Percentiles rank a stretch among this genome's conserved stretches.
phyloP scores from a whole-genome alignment of 2,113 vertebrate genomes.

The Pica pica region DNA sequence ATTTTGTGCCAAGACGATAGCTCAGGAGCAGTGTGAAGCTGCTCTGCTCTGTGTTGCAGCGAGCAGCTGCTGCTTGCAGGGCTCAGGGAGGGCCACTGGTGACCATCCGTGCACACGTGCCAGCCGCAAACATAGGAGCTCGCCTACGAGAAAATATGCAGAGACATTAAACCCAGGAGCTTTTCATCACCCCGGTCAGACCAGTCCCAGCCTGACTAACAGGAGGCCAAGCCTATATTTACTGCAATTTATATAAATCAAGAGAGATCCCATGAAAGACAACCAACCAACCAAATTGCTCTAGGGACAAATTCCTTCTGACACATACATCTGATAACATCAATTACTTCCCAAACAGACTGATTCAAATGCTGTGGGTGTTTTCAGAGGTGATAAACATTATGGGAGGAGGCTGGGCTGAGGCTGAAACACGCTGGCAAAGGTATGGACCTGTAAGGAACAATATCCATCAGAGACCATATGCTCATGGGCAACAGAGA shows the following conservation, averaged over 20 bases:
- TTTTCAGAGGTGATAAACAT: constrained; percentile 36
- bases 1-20: fast-evolving
- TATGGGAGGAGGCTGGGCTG: not conserved
- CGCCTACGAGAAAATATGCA: not conserved
- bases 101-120: fast-evolving
- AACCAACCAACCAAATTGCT: constrained; percentile 26
- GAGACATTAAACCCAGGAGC: not conserved
- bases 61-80: not conserved
- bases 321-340: constrained; percentile 47
- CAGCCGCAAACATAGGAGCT: not conserved
- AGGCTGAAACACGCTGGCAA: not conserved
- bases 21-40: not conserved
- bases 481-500: not conserved
- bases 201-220: constrained; percentile 32
- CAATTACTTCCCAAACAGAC: constrained; percentile 27
- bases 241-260: constrained; percentile 53
- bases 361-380: constrained; percentile 30
- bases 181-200: not conserved
- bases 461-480: fast-evolving
- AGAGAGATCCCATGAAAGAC: constrained; percentile 28
- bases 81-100: not conserved
- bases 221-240: constrained; percentile 50
- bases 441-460: not conserved
- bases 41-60: fast-evolving
- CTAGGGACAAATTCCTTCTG: constrained; percentile 46